phyloP scores from a whole-genome alignment of 2,797 vertebrate genomes.

The Trichosurus vulpecula region DNA sequence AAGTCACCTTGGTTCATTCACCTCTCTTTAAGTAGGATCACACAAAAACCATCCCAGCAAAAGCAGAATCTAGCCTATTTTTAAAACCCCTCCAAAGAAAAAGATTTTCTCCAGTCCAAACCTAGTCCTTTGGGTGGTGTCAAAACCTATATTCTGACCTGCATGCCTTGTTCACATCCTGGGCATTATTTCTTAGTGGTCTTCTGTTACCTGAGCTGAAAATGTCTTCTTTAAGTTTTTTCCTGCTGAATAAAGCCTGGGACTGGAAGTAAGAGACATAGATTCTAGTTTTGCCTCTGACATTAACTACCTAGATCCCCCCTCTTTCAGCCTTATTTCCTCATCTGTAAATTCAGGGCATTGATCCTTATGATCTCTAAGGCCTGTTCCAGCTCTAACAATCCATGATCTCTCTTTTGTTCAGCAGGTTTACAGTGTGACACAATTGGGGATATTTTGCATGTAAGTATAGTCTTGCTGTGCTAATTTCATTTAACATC shows the following conservation, averaged over 20 bases:
- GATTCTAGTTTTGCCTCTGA: neutral
- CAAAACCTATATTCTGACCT: conserved; percentile 58
- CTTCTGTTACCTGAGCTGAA: neutral
- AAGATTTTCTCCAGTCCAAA: conserved; percentile 49
- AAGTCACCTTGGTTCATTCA: conserved; percentile 71
- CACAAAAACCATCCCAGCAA: conserved; percentile 72
- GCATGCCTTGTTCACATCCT: conserved; percentile 23
- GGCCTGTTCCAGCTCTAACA: neutral
- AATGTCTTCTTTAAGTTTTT: neutral
- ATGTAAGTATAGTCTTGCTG: neutral
- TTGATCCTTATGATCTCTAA: neutral
- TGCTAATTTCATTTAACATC: neutral
- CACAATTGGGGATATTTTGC: neutral
- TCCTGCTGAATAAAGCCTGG: neutral
- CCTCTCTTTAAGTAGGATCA: conserved; percentile 77
- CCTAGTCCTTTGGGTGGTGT: conserved; percentile 45
- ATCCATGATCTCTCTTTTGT: neutral
- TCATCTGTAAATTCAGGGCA: neutral
- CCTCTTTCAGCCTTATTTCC: neutral
- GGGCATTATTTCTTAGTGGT: neutral
- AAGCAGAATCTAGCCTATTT: conserved; percentile 67
- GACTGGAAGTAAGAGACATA: neutral
- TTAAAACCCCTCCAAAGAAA: conserved; percentile 56
- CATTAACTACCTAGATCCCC: neutral
- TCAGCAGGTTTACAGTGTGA: neutral